Conservation (phyloP, 2,797 vertebrate species). For the Pelobates cultripes region DNA sequence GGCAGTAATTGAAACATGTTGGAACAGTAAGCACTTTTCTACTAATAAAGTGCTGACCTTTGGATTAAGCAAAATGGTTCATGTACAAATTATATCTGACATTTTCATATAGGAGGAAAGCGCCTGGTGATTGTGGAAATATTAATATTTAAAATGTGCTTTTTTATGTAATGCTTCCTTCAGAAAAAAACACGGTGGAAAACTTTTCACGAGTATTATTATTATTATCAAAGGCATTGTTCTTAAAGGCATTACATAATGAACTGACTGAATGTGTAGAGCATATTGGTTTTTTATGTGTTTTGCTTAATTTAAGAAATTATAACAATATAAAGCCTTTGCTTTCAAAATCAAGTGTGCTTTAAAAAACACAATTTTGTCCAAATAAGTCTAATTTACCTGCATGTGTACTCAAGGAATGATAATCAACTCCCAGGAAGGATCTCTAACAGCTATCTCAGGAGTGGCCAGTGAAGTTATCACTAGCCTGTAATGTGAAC, state of each 20-base stretch:
- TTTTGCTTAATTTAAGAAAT: background rate
- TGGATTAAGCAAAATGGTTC: slow-evolving; percentile 18
- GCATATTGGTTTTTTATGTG: background rate
- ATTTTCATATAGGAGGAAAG: slow-evolving; percentile 39
- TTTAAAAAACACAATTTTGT: too few relatives aligned
- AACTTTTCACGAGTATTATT: background rate
- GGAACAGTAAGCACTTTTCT: background rate
- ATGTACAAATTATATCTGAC: slow-evolving; percentile 40
- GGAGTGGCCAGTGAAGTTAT: too few relatives aligned
- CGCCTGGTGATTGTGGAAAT: slow-evolving; percentile 47
- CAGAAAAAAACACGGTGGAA: slow-evolving; percentile 22
- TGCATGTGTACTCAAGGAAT: too few relatives aligned
- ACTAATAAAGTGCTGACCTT: slow-evolving; percentile 45
- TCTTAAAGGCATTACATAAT: background rate
- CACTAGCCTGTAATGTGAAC: too few relatives aligned
- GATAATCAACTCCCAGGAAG: too few relatives aligned
- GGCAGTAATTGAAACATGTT: background rate
- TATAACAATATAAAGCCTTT: too few relatives aligned
- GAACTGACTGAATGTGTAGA: background rate
- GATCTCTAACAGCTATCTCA: too few relatives aligned
- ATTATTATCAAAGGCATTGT: background rate
- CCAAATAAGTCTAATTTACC: too few relatives aligned
- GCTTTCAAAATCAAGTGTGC: too few relatives aligned
- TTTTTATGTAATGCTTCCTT: slow-evolving; percentile 35
- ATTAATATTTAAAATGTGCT: slow-evolving; percentile 47